Evolutionary conservation across 2,797 vertebrate genomes (phyloP).

Genomic region (Poecile montanus): DNA sequence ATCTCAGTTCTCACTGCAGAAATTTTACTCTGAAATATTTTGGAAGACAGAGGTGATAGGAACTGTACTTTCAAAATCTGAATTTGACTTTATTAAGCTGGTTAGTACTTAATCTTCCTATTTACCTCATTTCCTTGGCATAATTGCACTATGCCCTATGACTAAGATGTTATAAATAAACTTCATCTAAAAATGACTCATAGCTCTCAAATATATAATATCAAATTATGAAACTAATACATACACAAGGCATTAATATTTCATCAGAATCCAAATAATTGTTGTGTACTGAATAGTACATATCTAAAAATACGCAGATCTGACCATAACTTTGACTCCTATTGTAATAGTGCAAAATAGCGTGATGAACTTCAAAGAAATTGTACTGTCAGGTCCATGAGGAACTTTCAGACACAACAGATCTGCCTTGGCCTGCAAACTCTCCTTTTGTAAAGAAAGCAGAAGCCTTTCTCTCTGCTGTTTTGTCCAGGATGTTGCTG

Average conservation of each 20-base stretch:
- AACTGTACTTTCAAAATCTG: background rate
- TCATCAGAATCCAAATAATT: background rate
- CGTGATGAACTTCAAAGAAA: background rate
- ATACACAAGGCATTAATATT: background rate
- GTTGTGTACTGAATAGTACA: background rate
- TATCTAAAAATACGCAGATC: background rate
- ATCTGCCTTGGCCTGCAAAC: background rate
- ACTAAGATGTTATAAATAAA: constrained; percentile 16
- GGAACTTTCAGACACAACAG: background rate
- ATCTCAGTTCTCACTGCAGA: background rate
- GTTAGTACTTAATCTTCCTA: background rate
- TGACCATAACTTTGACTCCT: background rate
- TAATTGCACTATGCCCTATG: background rate
- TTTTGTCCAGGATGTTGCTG: background rate
- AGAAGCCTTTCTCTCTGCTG: background rate
- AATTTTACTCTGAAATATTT: background rate
- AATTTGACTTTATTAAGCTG: background rate
- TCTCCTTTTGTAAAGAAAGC: background rate
- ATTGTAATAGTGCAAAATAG: background rate
- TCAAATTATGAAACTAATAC: background rate
- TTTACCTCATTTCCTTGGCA: background rate
- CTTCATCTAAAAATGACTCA: constrained; percentile 1
- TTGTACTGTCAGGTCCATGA: background rate
- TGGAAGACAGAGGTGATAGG: background rate
- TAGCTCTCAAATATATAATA: background rate